These are phyloP conservation scores for Sternotherus odoratus DNA, from an alignment of 2,797 vertebrate genomes.

Conservation along the genomic window DNA sequence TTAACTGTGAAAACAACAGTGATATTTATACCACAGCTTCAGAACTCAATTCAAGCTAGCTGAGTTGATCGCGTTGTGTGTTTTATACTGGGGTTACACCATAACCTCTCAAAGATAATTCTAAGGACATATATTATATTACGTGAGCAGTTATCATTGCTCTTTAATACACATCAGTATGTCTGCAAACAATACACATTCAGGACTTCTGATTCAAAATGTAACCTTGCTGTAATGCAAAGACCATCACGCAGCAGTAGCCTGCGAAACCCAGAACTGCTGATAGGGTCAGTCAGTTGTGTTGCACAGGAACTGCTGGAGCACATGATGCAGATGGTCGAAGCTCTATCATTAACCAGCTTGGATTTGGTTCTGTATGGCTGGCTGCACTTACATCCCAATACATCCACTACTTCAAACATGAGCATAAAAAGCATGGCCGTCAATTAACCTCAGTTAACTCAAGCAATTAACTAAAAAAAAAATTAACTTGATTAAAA, in stretches of 20 bases:
- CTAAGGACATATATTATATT: neutral
- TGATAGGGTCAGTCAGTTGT: neutral
- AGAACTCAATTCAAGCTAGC: neutral
- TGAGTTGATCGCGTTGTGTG: rapidly evolving
- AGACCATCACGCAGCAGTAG: neutral
- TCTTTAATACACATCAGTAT: neutral
- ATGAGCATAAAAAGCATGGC: neutral
- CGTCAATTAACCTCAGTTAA: no score
- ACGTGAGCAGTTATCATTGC: neutral
- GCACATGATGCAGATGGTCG: neutral
- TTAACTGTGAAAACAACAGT: neutral
- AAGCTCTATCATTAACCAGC: rapidly evolving
- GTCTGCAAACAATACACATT: rapidly evolving
- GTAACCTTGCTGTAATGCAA: neutral
- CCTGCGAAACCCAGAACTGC: neutral
- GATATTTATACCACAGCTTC: neutral
- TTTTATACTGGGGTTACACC: neutral
- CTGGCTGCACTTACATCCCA: neutral
- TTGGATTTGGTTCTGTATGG: rapidly evolving
- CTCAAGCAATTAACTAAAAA: no score
- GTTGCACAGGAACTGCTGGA: neutral
- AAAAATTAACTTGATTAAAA: no score
- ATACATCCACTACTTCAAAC: neutral
- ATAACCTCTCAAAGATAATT: neutral
- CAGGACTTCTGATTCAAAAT: neutral